phyloP scores from a whole-genome alignment of 2,113 vertebrate genomes.

The Nansenia antarctica region DNA sequence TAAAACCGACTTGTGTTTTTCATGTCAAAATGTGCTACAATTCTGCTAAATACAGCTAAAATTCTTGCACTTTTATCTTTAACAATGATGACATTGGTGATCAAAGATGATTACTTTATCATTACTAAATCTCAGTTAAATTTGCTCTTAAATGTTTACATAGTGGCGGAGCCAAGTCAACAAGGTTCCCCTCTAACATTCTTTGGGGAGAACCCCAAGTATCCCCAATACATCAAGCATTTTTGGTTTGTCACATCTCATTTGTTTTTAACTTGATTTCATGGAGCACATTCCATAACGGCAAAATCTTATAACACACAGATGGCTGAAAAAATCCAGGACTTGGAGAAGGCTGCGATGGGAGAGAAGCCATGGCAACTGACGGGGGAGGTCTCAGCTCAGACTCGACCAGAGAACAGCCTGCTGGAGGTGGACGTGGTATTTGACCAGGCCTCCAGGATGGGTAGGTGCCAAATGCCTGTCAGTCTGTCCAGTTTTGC shows the following conservation, averaged over 20 bases:
- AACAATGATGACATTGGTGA: too few species aligned
- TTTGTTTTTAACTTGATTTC: background rate
- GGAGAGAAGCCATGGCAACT: conserved; percentile 94
- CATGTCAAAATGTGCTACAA: too few species aligned
- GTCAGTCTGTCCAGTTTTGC: background rate
- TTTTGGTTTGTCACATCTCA: background rate
- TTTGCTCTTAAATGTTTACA: too few species aligned
- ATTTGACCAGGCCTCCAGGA: conserved; percentile 87
- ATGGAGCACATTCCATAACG: background rate
- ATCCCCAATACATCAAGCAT: too few species aligned
- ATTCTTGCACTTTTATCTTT: too few species aligned
- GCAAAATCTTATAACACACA: conserved; percentile 46
- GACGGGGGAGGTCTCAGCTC: conserved; percentile 86
- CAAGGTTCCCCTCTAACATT: background rate
- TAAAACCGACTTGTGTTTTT: too few species aligned
- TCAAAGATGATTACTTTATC: too few species aligned
- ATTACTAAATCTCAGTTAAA: too few species aligned
- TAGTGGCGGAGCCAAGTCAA: too few species aligned
- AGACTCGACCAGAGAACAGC: conserved; percentile 93
- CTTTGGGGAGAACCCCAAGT: too few species aligned
- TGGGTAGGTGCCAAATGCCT: conserved; percentile 67
- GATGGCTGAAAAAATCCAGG: conserved; percentile 89
- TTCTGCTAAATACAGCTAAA: too few species aligned
- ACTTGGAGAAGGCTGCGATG: conserved; percentile 84
- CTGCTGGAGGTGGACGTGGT: conserved; percentile 88